Percentiles rank a stretch among this genome's conserved stretches.
These are phyloP conservation scores for Galeopterus variegatus DNA, from an alignment of 2,113 vertebrate genomes.

Conservation along the genomic window DNA sequence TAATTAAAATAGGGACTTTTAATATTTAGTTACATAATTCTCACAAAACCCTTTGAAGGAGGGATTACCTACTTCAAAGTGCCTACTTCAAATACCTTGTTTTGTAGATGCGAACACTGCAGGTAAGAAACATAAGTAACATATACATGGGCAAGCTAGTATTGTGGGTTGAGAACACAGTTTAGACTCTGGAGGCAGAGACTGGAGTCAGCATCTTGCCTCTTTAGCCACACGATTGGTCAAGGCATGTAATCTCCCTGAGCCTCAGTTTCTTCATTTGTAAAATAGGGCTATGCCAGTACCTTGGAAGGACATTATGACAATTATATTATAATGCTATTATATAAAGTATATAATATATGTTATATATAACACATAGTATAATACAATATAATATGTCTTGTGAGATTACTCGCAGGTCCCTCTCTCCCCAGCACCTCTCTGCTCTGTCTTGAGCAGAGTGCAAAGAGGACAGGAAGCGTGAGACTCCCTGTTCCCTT, in stretches of 20 bases:
- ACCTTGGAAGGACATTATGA: no score
- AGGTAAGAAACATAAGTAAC: not conserved
- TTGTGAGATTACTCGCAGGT: no score
- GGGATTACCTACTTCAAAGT: no score
- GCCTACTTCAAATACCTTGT: no score
- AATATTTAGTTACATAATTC: not conserved
- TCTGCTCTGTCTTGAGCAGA: not conserved
- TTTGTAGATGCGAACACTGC: not conserved
- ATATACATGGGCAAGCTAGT: accelerated
- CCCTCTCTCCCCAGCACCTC: not conserved
- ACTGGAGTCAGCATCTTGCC: no score
- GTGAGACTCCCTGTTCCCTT: not conserved
- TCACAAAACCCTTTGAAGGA: not conserved
- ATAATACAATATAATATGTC: not conserved
- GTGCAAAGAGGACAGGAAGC: not conserved
- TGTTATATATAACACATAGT: no score
- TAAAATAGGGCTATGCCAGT: not conserved
- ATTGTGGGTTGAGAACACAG: not conserved
- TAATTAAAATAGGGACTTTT: not conserved
- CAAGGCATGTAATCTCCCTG: not conserved
- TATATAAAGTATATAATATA: not conserved
- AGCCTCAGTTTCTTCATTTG: not conserved
- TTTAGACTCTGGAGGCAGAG: not conserved
- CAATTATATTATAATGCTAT: not conserved
- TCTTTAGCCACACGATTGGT: not conserved